A percentile compares a stretch with the other conserved stretches of the same genome.
These are phyloP conservation scores for Pristionchus japonicus DNA, from an alignment of 2,888 invertebrate genomes.

Conservation along the genomic window DNA sequence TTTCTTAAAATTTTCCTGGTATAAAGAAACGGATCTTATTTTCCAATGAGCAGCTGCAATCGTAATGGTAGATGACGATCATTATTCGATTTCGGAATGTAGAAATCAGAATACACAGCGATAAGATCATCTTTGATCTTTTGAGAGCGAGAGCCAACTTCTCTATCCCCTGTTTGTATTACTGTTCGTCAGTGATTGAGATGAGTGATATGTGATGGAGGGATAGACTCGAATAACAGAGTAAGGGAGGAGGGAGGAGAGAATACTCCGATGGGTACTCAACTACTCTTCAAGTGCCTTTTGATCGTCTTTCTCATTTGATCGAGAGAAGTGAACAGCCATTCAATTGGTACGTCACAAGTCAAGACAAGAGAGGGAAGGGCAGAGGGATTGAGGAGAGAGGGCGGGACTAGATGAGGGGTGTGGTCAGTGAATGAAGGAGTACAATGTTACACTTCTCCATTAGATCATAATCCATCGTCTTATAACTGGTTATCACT, in stretches of 20 bases:
- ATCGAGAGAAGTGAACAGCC: neutral
- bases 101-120: too few relatives aligned
- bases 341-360: neutral
- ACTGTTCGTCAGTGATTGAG: neutral
- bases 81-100: too few relatives aligned
- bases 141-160: neutral
- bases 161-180: neutral
- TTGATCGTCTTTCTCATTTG: conserved; percentile 26
- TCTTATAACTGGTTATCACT: conserved; percentile 24
- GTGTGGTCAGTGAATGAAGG: conserved; percentile 19
- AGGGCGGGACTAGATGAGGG: neutral
- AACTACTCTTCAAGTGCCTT: neutral
- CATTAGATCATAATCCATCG: neutral
- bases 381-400: conserved; percentile 12
- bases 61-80: too few relatives aligned
- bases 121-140: too few relatives aligned
- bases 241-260: neutral
- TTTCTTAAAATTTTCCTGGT: neutral
- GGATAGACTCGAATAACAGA: neutral
- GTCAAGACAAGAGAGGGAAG: neutral
- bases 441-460: conserved; percentile 16
- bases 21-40: neutral
- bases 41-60: too few relatives aligned
- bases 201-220: neutral
- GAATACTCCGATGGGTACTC: neutral